These are phyloP conservation scores for Dromius quadrimaculatus DNA, from an alignment of 2,888 invertebrate species.

Conservation along the genomic window DNA sequence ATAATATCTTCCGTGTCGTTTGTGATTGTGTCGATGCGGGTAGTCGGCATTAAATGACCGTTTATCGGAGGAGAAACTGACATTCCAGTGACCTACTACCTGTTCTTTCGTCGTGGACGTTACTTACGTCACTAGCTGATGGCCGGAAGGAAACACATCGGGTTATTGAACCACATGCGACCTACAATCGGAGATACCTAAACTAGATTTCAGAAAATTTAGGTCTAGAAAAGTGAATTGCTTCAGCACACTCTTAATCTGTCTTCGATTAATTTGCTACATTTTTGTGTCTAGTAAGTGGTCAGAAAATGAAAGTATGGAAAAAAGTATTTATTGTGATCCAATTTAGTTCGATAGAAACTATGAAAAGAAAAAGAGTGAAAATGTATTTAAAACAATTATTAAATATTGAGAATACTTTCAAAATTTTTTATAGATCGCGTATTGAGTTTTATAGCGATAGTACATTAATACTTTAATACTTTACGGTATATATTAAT, in stretches of 20 bases:
- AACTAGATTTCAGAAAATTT: conserved; percentile 44
- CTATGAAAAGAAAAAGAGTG: too few relatives aligned
- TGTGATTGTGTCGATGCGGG: conserved; percentile 14
- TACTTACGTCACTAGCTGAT: conserved; percentile 42
- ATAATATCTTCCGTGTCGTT: background rate
- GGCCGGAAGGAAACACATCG: conserved; percentile 47
- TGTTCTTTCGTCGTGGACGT: background rate
- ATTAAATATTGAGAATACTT: too few relatives aligned
- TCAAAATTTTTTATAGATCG: too few relatives aligned
- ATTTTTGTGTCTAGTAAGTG: conserved; percentile 18
- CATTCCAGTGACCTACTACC: conserved; percentile 40
- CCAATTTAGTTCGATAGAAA: too few relatives aligned
- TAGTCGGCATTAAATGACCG: background rate
- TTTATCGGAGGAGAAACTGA: conserved; percentile 41
- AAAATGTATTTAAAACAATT: too few relatives aligned
- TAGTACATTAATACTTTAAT: too few relatives aligned
- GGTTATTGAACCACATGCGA: conserved; percentile 47
- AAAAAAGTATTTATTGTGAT: too few relatives aligned
- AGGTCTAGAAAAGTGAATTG: conserved; percentile 9
- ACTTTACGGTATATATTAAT: too few relatives aligned
- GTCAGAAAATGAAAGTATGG: conserved; percentile 18
- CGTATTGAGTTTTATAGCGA: too few relatives aligned
- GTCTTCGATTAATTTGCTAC: background rate
- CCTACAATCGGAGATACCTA: conserved; percentile 37
- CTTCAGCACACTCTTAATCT: background rate